A percentile compares a stretch with the other conserved stretches of the same genome.
These are phyloP conservation scores for Sphyrna mokarran DNA, from an alignment of 2,113 vertebrate species.

Conservation along the genomic window DNA sequence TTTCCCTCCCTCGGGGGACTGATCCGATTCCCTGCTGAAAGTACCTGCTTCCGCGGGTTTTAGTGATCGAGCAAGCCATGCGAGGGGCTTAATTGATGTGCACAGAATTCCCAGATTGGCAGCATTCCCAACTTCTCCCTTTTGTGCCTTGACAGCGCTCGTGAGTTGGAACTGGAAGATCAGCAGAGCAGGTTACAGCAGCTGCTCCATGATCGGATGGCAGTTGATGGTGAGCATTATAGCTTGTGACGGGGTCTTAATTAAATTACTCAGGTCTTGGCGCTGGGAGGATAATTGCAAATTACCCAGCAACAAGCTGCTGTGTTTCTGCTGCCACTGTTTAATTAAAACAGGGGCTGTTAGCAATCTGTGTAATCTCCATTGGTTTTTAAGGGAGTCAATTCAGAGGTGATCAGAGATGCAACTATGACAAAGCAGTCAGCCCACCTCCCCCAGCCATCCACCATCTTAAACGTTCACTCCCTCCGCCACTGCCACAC, in stretches of 20 bases:
- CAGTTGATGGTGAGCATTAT: slow-evolving; percentile 62
- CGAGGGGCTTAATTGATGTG: not conserved
- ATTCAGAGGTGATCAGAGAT: not conserved
- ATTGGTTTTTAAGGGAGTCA: not conserved
- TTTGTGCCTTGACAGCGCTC: slow-evolving; percentile 62
- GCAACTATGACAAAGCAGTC: not conserved
- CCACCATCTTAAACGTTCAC: not conserved
- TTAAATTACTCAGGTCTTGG: not conserved
- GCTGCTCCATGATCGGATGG: slow-evolving; percentile 69
- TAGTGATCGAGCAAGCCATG: not conserved
- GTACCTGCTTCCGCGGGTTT: not conserved
- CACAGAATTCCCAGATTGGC: not conserved
- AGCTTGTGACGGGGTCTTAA: not conserved
- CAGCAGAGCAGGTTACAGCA: slow-evolving; percentile 77
- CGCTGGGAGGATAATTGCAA: not conserved
- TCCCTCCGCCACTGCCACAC: not conserved
- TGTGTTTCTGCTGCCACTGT: not conserved
- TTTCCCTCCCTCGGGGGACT: not conserved
- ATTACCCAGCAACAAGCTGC: slow-evolving; percentile 9
- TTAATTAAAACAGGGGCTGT: slow-evolving; percentile 6
- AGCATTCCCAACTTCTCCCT: not conserved
- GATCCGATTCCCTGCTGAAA: not conserved
- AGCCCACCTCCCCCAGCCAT: not conserved
- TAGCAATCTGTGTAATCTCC: not conserved
- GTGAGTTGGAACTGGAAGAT: slow-evolving; percentile 83